phyloP scores from a whole-genome alignment of 2,888 invertebrate species.

The Pollenia angustigena region DNA sequence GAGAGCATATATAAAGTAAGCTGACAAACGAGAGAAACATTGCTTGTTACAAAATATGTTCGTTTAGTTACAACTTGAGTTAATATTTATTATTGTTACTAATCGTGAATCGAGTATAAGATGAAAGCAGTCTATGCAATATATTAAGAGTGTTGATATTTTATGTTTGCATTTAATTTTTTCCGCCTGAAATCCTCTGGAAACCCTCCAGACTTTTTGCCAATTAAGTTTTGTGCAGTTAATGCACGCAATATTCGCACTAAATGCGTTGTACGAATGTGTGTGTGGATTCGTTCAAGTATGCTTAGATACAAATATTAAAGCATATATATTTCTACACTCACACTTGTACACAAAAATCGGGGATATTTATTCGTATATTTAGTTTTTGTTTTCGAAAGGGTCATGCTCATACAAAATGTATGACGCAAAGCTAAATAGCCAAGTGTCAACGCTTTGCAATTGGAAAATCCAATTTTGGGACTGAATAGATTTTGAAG shows the following conservation, averaged over 20 bases:
- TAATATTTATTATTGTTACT: constrained; percentile 24
- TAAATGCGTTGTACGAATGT: neutral
- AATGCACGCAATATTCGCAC: constrained; percentile 43
- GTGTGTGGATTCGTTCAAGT: constrained; percentile 5
- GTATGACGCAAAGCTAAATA: too few relatives aligned
- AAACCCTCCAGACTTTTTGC: constrained; percentile 9
- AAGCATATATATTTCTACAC: neutral
- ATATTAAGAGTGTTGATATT: constrained; percentile 61
- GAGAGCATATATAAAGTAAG: neutral
- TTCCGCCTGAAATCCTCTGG: neutral
- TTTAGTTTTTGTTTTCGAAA: too few relatives aligned
- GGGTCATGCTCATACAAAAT: too few relatives aligned
- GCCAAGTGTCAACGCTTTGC: too few relatives aligned
- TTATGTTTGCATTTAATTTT: constrained; percentile 46
- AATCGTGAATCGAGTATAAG: constrained; percentile 13
- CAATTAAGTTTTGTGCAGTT: constrained; percentile 35
- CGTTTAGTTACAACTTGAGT: constrained; percentile 27
- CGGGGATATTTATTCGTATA: too few relatives aligned
- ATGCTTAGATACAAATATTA: too few relatives aligned
- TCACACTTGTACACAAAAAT: neutral
- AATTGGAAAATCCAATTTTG: too few relatives aligned
- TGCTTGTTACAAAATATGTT: constrained; percentile 39
- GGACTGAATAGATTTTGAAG: too few relatives aligned
- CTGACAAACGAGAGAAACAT: constrained; percentile 12
- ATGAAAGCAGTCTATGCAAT: constrained; percentile 54